phyloP scores from a whole-genome alignment of 2,113 vertebrate species.

The Falco punctatus region DNA sequence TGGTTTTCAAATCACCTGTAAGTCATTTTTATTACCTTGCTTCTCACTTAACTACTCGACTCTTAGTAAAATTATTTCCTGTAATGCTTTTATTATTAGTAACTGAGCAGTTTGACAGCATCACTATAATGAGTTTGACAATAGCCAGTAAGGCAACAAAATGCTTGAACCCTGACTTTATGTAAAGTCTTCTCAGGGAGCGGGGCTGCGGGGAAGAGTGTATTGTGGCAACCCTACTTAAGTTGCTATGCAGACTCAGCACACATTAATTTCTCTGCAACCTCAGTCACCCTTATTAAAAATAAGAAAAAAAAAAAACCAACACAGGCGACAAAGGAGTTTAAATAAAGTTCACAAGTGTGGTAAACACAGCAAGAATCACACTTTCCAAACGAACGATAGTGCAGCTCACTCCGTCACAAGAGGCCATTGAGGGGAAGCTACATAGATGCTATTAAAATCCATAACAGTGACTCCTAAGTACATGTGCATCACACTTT shows the following conservation, averaged over 20 bases:
- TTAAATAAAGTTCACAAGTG: conserved; percentile 83
- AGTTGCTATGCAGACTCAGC: conserved; percentile 87
- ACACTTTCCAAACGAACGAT: conserved; percentile 83
- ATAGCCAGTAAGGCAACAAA: conserved; percentile 5
- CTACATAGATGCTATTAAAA: conserved; percentile 83
- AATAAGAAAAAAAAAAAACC: conserved; percentile 71
- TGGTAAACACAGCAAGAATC: conserved; percentile 89
- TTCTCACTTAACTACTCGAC: neutral
- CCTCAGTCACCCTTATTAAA: conserved; percentile 90
- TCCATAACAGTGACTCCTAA: conserved; percentile 81
- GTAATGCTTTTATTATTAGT: conserved; percentile 25
- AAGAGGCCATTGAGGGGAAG: conserved; percentile 83
- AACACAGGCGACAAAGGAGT: conserved; percentile 87
- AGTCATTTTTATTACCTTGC: neutral
- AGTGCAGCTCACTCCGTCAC: conserved; percentile 83
- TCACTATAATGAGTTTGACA: neutral
- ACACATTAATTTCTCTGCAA: conserved; percentile 92
- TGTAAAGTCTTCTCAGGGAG: neutral
- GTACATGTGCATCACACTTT: conserved; percentile 80
- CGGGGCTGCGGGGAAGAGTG: neutral
- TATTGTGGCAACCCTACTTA: conserved; percentile 97
- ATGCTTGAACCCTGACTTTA: conserved; percentile 6
- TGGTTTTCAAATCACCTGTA: conserved; percentile 1
- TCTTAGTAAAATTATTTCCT: conserved; percentile 54
- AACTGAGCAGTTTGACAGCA: conserved; percentile 16